Evolutionary conservation across 2,888 invertebrate species (phyloP).

Genomic region (Willowsia nigromaculata): DNA sequence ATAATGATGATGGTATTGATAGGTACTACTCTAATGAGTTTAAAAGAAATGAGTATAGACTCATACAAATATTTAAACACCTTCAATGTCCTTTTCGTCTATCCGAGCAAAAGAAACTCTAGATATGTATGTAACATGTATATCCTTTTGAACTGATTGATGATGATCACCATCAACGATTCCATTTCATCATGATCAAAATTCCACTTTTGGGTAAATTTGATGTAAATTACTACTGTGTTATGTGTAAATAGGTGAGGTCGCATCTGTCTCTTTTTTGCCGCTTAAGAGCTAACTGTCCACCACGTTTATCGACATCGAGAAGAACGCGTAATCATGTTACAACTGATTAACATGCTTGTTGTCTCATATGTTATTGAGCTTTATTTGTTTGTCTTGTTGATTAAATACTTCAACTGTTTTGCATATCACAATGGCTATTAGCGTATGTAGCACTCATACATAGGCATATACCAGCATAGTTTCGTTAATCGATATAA

Average conservation of each 20-base stretch:
- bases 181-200: constrained; percentile 23
- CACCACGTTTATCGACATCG: not conserved
- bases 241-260: constrained; percentile 48
- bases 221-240: not conserved
- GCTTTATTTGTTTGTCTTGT: not conserved
- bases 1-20: not conserved
- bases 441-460: not conserved
- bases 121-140: no score
- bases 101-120: not conserved
- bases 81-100: not conserved
- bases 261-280: not conserved
- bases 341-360: constrained; percentile 30
- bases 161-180: constrained; percentile 5
- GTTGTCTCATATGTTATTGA: not conserved
- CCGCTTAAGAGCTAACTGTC: not conserved
- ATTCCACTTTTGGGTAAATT: constrained; percentile 18
- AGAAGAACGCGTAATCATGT: not conserved
- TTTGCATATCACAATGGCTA: constrained; percentile 7
- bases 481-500: not conserved
- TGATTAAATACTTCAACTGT: constrained; percentile 2
- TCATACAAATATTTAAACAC: not conserved
- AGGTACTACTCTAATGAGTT: not conserved
- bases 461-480: not conserved
- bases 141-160: constrained; percentile 27
- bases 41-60: not conserved